These are phyloP conservation scores for Meiosimyza platycephala DNA, from an alignment of 2,888 invertebrate species.

Conservation along the genomic window DNA sequence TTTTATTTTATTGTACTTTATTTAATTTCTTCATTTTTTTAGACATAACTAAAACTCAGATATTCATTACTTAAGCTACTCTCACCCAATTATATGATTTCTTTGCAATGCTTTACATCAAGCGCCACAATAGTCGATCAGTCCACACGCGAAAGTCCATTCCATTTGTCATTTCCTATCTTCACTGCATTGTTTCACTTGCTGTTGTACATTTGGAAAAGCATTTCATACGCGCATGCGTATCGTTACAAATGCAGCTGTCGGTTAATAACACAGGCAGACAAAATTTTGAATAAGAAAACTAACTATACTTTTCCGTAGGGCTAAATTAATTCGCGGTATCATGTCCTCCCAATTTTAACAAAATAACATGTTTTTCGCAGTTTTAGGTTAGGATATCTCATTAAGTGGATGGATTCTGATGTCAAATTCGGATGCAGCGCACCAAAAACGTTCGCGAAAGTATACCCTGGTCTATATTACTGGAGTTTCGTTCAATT, in stretches of 20 bases:
- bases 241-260: background rate
- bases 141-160: background rate
- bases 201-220: background rate
- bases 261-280: background rate
- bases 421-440: no score
- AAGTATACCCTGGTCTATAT: no score
- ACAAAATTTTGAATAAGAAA: no score
- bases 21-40: background rate
- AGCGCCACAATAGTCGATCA: background rate
- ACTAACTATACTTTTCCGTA: no score
- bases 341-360: no score
- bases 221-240: conserved; percentile 7
- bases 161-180: background rate
- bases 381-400: no score
- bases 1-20: background rate
- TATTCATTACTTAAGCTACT: background rate
- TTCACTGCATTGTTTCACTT: background rate
- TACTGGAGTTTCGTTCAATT: no score
- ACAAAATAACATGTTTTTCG: no score
- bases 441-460: no score
- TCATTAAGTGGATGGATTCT: no score
- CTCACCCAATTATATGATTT: conserved; percentile 22
- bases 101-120: background rate
- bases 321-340: no score
- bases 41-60: no score